Conservation (phyloP, 2,797 vertebrate genomes). For the Acanthurus lineatus region DNA sequence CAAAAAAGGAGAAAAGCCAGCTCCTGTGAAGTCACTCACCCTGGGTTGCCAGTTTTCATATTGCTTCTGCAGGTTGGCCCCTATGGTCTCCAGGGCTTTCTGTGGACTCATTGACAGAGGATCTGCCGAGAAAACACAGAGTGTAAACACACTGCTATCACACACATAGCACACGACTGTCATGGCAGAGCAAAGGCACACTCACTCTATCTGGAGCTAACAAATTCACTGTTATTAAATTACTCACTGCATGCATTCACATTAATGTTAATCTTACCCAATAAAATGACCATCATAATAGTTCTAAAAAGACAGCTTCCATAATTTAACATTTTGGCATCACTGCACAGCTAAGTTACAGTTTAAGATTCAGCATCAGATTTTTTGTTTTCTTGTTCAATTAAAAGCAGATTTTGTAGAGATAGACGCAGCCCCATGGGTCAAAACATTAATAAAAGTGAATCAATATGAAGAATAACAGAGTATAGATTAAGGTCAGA, state of each 20-base stretch:
- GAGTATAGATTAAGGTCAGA: slow-evolving; percentile 59
- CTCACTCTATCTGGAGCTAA: not conserved
- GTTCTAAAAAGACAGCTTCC: not conserved
- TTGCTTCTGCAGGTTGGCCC: slow-evolving; percentile 98
- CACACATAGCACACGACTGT: not conserved
- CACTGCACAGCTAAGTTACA: not conserved
- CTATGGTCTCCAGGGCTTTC: slow-evolving; percentile 98
- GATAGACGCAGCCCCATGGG: slow-evolving; percentile 37
- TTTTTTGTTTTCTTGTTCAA: not conserved
- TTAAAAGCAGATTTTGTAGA: slow-evolving; percentile 33
- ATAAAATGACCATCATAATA: not conserved
- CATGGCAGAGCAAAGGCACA: not conserved
- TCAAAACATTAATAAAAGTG: slow-evolving; percentile 65
- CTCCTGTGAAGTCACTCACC: slow-evolving; percentile 85
- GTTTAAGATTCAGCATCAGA: slow-evolving; percentile 31
- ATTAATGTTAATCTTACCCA: not conserved
- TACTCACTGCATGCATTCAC: not conserved
- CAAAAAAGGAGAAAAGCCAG: not conserved
- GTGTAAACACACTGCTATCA: slow-evolving; percentile 9
- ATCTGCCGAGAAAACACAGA: slow-evolving; percentile 85
- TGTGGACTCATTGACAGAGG: slow-evolving; percentile 98
- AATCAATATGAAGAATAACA: slow-evolving; percentile 71
- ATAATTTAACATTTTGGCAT: not conserved
- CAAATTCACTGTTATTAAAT: not conserved
- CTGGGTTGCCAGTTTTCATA: slow-evolving; percentile 99